phyloP scores from a whole-genome alignment of 2,797 vertebrate species.

The Ispidina picta region DNA sequence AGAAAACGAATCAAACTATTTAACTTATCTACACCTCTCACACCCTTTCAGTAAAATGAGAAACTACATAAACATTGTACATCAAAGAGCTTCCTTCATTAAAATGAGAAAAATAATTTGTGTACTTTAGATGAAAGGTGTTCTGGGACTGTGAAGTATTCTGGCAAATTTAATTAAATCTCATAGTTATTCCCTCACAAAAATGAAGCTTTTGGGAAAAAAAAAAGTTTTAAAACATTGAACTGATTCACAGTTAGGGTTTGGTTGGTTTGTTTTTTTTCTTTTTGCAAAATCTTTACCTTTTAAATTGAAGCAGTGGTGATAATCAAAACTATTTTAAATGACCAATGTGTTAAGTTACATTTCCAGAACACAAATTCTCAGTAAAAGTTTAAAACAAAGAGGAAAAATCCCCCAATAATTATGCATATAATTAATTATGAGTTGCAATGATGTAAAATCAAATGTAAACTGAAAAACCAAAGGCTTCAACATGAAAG shows the following conservation, averaged over 20 bases:
- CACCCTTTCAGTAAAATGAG: constrained; percentile 15
- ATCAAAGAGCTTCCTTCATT: constrained; percentile 62
- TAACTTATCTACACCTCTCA: constrained; percentile 35
- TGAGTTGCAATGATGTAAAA: not conserved
- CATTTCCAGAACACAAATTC: not conserved
- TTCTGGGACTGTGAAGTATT: constrained; percentile 40
- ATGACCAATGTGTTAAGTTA: not conserved
- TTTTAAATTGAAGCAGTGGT: not conserved
- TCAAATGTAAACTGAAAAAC: not conserved
- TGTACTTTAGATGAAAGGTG: constrained; percentile 64
- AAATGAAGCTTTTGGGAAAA: not conserved
- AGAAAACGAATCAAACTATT: constrained; percentile 14
- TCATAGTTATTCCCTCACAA: constrained; percentile 9
- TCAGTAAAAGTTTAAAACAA: not conserved
- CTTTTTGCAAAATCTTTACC: not conserved
- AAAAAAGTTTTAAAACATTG: not conserved
- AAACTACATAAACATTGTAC: constrained; percentile 3
- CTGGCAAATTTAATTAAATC: constrained; percentile 62
- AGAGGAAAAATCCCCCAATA: not conserved
- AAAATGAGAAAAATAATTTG: constrained; percentile 60
- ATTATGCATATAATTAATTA: not conserved
- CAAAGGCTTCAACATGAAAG: not conserved
- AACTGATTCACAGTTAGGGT: not conserved
- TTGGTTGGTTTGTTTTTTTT: not conserved
- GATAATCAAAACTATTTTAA: not conserved